A percentile compares a stretch with the other conserved stretches of the same genome.
These are phyloP conservation scores for Brenthis daphne DNA, from an alignment of 2,888 invertebrate genomes.

Conservation along the genomic window DNA sequence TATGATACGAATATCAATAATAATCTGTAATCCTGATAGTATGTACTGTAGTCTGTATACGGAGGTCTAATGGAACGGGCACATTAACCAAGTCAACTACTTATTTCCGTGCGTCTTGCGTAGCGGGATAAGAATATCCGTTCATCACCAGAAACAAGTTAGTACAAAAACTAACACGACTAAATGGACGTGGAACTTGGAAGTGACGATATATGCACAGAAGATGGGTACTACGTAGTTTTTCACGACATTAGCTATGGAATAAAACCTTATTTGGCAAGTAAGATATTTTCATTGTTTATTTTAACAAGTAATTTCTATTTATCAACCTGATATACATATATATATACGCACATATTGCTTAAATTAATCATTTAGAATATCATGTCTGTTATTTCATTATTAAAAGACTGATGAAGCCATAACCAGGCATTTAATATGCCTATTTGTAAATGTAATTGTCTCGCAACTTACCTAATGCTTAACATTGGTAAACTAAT, in stretches of 20 bases:
- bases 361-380: too few species aligned
- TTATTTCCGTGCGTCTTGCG: slow-evolving; percentile 33
- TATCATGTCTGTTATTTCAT: too few species aligned
- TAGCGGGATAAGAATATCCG: slow-evolving; percentile 23
- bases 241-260: slow-evolving; percentile 51
- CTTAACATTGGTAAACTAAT: too few species aligned
- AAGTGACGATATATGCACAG: slow-evolving; percentile 61
- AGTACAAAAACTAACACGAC: neutral
- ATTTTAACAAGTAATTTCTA: neutral
- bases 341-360: too few species aligned
- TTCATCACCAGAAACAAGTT: slow-evolving; percentile 15
- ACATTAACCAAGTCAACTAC: slow-evolving; percentile 31
- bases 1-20: neutral
- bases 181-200: slow-evolving; percentile 65
- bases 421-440: too few species aligned
- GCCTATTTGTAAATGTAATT: too few species aligned
- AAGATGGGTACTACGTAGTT: slow-evolving; percentile 62
- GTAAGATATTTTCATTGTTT: slow-evolving; percentile 39
- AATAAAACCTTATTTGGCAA: slow-evolving; percentile 30
- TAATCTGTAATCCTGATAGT: slow-evolving; percentile 3
- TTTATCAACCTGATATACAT: too few species aligned
- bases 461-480: too few species aligned
- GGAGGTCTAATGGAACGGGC: slow-evolving; percentile 19
- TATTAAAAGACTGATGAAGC: too few species aligned
- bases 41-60: neutral